phyloP scores from a whole-genome alignment of 2,888 invertebrate species.

The Tyria jacobaeae region DNA sequence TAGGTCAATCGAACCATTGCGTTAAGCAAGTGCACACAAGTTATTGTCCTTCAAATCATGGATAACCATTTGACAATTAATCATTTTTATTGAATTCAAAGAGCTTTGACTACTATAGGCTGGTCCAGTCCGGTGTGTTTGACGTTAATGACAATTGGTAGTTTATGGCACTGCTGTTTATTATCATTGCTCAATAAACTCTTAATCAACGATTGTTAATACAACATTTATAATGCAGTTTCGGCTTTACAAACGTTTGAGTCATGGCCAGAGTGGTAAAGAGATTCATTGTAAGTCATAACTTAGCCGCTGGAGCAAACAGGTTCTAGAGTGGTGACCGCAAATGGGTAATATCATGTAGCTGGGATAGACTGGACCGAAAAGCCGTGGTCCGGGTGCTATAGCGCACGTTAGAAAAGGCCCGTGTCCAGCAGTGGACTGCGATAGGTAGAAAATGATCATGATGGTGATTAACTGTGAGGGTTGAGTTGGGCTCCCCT shows the following conservation, averaged over 20 bases:
- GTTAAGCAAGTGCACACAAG: background rate
- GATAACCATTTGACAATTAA: conserved; percentile 2
- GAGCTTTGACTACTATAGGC: conserved; percentile 1
- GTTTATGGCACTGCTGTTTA: conserved; percentile 7
- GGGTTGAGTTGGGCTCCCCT: too few relatives aligned
- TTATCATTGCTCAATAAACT: conserved; percentile 9
- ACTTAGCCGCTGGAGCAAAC: background rate
- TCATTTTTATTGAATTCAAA: conserved; percentile 7
- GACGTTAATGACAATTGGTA: conserved; percentile 16
- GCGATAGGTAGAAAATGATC: too few relatives aligned
- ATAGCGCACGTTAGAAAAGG: too few relatives aligned
- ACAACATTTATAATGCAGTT: conserved; percentile 9
- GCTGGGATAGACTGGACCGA: too few relatives aligned
- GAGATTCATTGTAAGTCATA: background rate
- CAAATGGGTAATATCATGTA: too few relatives aligned
- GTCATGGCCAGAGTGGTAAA: background rate
- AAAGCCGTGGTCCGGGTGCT: too few relatives aligned
- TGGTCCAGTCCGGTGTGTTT: conserved; percentile 1
- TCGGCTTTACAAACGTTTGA: background rate
- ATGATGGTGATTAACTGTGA: too few relatives aligned
- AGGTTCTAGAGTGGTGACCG: too few relatives aligned
- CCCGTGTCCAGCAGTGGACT: too few relatives aligned
- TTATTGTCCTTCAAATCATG: background rate
- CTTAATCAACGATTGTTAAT: background rate
- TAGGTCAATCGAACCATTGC: background rate